Base-by-base conservation (phyloP, 2,888 invertebrate genomes). In the Drosophila nr. medialis region DNA sequence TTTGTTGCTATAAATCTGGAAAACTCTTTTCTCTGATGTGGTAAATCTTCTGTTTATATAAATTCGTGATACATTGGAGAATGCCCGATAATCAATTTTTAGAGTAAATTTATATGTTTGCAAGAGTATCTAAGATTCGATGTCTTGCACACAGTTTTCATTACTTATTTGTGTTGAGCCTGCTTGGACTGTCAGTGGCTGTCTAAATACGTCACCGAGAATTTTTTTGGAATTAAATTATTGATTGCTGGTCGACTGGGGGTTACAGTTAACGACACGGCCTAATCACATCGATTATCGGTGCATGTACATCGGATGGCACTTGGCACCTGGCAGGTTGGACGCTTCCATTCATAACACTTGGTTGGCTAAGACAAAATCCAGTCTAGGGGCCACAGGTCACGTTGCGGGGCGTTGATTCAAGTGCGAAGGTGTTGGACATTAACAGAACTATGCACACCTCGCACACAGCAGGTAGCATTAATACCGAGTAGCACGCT, bases 261-360 rank as follows among this genome's bases (percentile, higher is more conserved):
- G 81, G 80, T 84, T 78, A 75, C 66, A 77, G 67, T 71, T 70
- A 58, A 62, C 65, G 79, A 80, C 89, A 89, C 89, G 87, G 77
- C 80, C 77, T 90, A 89, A 90, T 89, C 86, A 78, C 90, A 89
- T 89, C 89, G 89, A 86, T 89, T 90, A 89, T 76, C 79, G 77
- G 75, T 66, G 64, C 70, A 77, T 73, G 77, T 78, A 82, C 80
- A 82, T 67, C 75, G 50, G 4, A 77, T 70, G 80, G 75, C 77
- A 70, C 66, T 79, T 62, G 77, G 76, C 72, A 75, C 77, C 81
- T 83, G 75, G 70, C 78, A 69, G 64, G 61, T 65, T 34, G 50
- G 68, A 67, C 73, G 64, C 63, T 60, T 58, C 78, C 86, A 84
- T 80, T 82, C 74, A 83, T 66, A 70, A 68, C 49, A 62, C 48